Evolutionary conservation across 2,113 vertebrate species (phyloP).

Genomic region (Ivindomyrus marchei): DNA sequence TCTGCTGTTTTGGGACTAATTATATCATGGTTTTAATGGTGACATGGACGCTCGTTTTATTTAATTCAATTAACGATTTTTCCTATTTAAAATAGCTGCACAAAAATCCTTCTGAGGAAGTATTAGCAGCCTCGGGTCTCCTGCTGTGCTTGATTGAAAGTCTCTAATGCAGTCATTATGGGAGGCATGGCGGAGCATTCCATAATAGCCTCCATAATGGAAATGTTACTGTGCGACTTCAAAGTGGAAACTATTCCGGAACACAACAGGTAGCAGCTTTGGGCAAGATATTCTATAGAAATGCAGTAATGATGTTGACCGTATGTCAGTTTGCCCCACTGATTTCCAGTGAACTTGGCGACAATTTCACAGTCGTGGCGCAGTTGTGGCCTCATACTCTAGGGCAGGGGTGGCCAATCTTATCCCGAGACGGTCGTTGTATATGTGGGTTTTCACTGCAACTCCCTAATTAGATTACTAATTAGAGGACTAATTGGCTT

Average conservation of each 20-base stretch:
- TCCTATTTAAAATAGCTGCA: conserved; percentile 20
- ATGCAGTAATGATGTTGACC: conserved; percentile 1
- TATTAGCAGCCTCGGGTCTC: conserved; percentile 21
- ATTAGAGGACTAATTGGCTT: background rate
- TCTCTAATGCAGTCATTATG: conserved; percentile 35
- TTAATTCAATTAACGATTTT: conserved; percentile 25
- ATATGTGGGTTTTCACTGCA: too few species aligned
- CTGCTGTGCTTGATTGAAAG: conserved; percentile 39
- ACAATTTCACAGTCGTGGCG: background rate
- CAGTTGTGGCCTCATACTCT: background rate
- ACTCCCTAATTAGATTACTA: too few species aligned
- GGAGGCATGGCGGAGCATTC: conserved; percentile 7
- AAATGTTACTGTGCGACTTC: conserved; percentile 19
- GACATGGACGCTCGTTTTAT: background rate
- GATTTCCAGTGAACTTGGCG: background rate
- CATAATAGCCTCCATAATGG: conserved; percentile 28
- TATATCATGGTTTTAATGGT: conserved; percentile 9
- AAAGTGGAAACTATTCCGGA: conserved; percentile 22
- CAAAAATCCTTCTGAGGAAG: conserved; percentile 24
- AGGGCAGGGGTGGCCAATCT: background rate
- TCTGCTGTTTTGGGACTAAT: background rate
- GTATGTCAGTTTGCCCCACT: background rate
- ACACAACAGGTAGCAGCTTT: conserved; percentile 27
- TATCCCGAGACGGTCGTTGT: too few species aligned
- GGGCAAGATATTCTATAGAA: conserved; percentile 5